A percentile compares a stretch with the other conserved stretches of the same genome.
Evolutionary conservation across 2,888 invertebrate species (phyloP).

Genomic region (Gastracanthus pulcherrimus): DNA sequence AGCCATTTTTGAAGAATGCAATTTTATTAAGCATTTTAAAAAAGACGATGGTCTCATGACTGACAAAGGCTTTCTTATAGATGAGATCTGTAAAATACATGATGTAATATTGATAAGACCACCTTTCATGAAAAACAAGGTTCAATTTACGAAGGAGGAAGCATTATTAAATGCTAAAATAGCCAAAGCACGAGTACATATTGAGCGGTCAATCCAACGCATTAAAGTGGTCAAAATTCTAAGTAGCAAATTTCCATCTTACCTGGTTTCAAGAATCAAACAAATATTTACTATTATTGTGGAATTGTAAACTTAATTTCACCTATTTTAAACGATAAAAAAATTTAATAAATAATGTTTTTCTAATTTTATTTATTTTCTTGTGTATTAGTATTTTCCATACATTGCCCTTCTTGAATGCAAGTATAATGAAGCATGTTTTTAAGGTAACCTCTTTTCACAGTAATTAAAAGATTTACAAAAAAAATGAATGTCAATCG

Average conservation of each 20-base stretch:
- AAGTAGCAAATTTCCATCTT: neutral
- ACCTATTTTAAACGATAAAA: neutral
- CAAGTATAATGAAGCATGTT: neutral
- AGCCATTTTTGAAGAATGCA: too few relatives aligned
- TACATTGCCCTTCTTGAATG: neutral
- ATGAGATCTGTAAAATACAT: slow-evolving; percentile 47
- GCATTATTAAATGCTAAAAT: neutral
- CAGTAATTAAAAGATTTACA: neutral
- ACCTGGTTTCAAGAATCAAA: neutral
- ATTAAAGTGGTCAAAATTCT: neutral
- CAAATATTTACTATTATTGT: slow-evolving; percentile 21
- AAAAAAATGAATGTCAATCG: neutral
- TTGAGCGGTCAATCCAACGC: slow-evolving; percentile 16
- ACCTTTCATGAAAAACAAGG: slow-evolving; percentile 52
- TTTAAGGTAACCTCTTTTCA: neutral
- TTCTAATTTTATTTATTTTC: too few relatives aligned
- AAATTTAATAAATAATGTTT: too few relatives aligned
- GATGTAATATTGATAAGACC: slow-evolving; percentile 47
- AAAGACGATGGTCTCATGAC: slow-evolving; percentile 58
- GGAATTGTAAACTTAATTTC: neutral
- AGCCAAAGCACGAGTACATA: neutral
- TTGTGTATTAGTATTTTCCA: too few relatives aligned
- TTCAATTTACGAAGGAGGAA: neutral
- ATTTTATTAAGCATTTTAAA: slow-evolving; percentile 43
- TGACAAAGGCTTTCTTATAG: neutral